A percentile compares a stretch with the other conserved stretches of the same genome.
These are phyloP conservation scores for Atlantisia rogersi DNA, from an alignment of 2,113 vertebrate genomes.

Conservation along the genomic window DNA sequence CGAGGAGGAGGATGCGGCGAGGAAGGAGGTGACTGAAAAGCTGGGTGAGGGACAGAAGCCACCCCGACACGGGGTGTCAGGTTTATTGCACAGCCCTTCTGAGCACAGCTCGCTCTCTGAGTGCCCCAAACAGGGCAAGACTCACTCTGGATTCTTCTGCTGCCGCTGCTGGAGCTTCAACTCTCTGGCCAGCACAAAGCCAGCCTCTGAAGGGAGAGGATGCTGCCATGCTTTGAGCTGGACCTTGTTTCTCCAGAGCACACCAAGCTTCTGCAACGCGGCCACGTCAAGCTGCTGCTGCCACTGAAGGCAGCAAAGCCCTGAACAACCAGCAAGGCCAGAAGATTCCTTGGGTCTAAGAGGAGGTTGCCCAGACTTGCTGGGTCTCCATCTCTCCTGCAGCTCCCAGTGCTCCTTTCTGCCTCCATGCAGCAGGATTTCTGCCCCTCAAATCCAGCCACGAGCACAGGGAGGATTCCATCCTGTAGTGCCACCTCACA, in stretches of 20 bases:
- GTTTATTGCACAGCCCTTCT: background rate
- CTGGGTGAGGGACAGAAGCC: background rate
- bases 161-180: background rate
- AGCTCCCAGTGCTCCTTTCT: background rate
- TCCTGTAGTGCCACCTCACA: background rate
- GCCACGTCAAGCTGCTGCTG: background rate
- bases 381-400: background rate
- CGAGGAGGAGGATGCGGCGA: background rate
- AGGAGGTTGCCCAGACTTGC: background rate
- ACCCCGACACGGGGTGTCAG: fast-evolving
- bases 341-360: background rate
- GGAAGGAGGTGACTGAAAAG: background rate
- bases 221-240: background rate
- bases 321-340: background rate
- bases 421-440: background rate
- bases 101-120: background rate
- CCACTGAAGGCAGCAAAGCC: fast-evolving
- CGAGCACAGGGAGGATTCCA: background rate
- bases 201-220: too few relatives aligned
- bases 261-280: fast-evolving
- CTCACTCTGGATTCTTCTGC: background rate
- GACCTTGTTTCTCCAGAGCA: background rate
- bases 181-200: background rate
- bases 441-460: fast-evolving
- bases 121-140: too few relatives aligned